Conservation (phyloP, 2,113 vertebrate species). For the Grus americana region DNA sequence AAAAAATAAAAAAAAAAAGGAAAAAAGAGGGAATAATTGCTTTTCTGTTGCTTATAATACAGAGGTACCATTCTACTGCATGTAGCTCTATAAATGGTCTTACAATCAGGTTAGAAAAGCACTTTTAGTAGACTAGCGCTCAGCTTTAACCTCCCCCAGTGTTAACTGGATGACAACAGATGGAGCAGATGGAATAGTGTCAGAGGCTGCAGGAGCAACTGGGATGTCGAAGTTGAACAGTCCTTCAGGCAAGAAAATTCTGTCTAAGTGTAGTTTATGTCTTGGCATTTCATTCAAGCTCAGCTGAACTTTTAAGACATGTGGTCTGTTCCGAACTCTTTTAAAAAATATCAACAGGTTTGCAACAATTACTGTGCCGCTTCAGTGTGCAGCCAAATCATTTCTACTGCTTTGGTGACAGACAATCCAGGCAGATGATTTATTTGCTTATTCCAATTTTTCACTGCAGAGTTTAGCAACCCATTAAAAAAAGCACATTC, state of each 20-base stretch:
- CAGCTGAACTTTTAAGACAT: conserved; percentile 25
- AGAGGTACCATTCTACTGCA: background rate
- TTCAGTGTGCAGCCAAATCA: background rate
- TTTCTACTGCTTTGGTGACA: conserved; percentile 8
- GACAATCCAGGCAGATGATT: background rate
- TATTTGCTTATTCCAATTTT: conserved; percentile 22
- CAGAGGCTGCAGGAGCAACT: conserved; percentile 19
- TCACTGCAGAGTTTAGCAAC: conserved; percentile 37
- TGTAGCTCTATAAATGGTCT: background rate
- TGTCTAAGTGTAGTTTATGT: background rate
- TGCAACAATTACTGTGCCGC: background rate
- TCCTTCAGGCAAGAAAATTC: conserved; percentile 32
- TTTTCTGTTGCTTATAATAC: background rate
- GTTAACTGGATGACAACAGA: conserved; percentile 49
- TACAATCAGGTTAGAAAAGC: background rate
- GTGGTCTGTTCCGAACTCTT: background rate
- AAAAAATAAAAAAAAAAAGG: background rate
- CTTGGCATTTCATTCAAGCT: conserved; percentile 42
- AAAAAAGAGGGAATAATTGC: background rate
- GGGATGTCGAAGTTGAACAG: background rate
- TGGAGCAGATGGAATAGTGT: conserved; percentile 60
- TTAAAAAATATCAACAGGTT: background rate
- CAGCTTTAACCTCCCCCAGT: conserved; percentile 4
- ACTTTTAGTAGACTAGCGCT: background rate
- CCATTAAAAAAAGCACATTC: conserved; percentile 15